phyloP scores from a whole-genome alignment of 2,797 vertebrate genomes.

The Hirundo rustica region DNA sequence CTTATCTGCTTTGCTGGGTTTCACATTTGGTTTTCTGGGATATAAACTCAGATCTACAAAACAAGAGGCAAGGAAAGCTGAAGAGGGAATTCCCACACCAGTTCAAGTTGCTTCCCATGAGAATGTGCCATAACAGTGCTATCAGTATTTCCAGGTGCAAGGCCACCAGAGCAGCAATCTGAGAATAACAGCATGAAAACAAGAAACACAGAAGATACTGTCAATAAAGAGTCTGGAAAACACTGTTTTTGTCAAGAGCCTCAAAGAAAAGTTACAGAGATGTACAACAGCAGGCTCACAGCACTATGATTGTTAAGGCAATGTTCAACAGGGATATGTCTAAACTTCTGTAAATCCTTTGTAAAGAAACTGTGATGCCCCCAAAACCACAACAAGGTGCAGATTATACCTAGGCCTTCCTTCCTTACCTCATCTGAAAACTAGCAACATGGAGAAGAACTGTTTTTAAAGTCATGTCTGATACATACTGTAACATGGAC shows the following conservation, averaged over 20 bases:
- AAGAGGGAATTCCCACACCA: not conserved
- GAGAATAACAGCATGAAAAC: not conserved
- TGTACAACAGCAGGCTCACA: not conserved
- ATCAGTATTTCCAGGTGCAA: constrained; percentile 22
- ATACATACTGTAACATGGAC: not conserved
- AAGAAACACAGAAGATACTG: not conserved
- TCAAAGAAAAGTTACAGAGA: not conserved
- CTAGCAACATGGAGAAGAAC: not conserved
- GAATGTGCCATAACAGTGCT: not conserved
- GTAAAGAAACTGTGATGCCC: not conserved
- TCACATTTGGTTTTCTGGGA: not conserved
- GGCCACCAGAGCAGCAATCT: not conserved
- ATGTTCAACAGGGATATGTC: not conserved
- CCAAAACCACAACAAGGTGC: not conserved
- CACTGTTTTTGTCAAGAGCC: not conserved
- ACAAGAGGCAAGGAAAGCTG: not conserved
- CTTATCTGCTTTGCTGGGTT: not conserved
- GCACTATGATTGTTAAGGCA: not conserved
- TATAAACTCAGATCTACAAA: not conserved
- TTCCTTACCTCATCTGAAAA: not conserved
- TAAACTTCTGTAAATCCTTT: not conserved
- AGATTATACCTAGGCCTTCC: not conserved
- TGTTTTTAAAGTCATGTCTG: not conserved
- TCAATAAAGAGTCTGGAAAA: not conserved
- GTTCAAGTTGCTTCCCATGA: not conserved